These are phyloP conservation scores for Hypanus sabinus DNA, from an alignment of 2,113 vertebrate genomes.

Conservation along the genomic window DNA sequence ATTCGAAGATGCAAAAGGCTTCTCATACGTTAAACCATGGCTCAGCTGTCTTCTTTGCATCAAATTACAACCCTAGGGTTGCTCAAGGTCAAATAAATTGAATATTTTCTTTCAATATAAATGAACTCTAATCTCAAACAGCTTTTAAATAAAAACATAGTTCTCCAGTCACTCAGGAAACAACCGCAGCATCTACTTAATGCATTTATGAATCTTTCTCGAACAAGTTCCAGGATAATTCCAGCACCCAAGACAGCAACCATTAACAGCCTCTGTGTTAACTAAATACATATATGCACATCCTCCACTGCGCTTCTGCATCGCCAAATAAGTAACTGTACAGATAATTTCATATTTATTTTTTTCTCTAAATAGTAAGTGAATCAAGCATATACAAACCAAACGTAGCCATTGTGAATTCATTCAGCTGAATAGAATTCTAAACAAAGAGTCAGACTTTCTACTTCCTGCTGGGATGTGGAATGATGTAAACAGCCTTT, in stretches of 20 bases:
- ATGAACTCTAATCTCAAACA: not conserved
- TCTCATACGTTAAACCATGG: not conserved
- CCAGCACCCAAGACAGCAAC: constrained; percentile 32
- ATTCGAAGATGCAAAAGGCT: not conserved
- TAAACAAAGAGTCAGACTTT: constrained; percentile 30
- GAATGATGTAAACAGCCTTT: constrained; percentile 11
- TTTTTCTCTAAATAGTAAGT: not conserved
- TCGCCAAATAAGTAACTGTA: not conserved
- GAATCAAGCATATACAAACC: constrained; percentile 10
- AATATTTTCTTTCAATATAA: not conserved
- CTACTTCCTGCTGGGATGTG: constrained; percentile 27
- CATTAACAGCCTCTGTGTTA: not conserved
- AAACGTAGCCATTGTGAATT: constrained; percentile 7
- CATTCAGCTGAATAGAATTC: constrained; percentile 7
- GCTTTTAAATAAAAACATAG: not conserved
- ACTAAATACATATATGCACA: not conserved
- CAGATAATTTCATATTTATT: not conserved
- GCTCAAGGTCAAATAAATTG: constrained; percentile 14
- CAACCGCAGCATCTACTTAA: not conserved
- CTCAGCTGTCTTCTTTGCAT: constrained; percentile 29
- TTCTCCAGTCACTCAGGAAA: not conserved
- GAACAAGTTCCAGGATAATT: not conserved
- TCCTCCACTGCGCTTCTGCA: not conserved
- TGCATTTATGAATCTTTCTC: not conserved
- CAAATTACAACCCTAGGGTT: constrained; percentile 19